Evolutionary conservation across 2,797 vertebrate species (phyloP), one percentile per base, ranked within the genome.

Genomic region (Thunnus albacares): DNA sequence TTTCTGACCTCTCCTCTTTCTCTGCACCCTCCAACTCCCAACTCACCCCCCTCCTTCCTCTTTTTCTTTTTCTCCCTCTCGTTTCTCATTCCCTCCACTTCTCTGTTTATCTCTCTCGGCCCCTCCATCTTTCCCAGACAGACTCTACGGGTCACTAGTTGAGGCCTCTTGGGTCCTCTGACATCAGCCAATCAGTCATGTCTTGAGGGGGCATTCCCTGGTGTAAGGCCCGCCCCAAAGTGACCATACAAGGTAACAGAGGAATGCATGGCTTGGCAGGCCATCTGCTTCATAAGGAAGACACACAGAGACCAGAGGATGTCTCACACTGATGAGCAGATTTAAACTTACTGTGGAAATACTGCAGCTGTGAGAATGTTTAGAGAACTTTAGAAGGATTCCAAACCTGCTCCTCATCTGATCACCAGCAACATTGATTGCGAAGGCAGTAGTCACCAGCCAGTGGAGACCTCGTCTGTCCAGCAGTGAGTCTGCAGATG

Each of bases 231-330:
- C 95, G 61, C 91, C 96, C 95, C 93, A 91, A 91, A 93, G 22
- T 78, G 73, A 95, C 97, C 97, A 97, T 98, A 99, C 96, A 98
- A 97, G 97, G 97, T 96, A 97, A 97, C 94, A 96, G 93, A 93
- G 96, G 95, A 96, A 94, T 92, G 94, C 92, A 92, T 93, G 74
- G 77, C 66, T 90, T 82, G 73, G 71, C 70, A 85, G 87, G 85
- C 81, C 71, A 81, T 81, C 69, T 63, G 82, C 93, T 92, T 93
- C 87, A 93, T 91, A 95, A 94, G 84, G 81, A 77, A 83, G 60
- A 77, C 64, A 53, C 22, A 28, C 70, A 77, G 57, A 70, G 69
- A 80, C 38, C 55, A 78, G 69, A 82, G 49, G 63, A 58, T 60
- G 80, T 79, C 79, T 68, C 45, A 47, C 26, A 64, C 71, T 62